Conservation (phyloP, 2,888 invertebrate species). For the Oasisia sp. region DNA sequence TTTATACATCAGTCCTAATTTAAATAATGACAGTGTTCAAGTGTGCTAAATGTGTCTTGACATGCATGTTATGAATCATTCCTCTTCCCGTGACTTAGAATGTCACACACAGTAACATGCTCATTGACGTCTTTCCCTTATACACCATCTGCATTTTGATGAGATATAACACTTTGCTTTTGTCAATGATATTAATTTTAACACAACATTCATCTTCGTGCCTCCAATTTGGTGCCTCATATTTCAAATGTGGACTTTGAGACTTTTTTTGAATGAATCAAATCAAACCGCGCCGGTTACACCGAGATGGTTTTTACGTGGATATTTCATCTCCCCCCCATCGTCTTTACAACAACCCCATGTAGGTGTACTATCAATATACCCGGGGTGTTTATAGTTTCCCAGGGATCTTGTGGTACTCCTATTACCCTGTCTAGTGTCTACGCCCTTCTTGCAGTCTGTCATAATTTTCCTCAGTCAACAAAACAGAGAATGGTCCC, state of each 20-base stretch:
- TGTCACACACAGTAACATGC: neutral
- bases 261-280: neutral
- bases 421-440: slow-evolving; percentile 3
- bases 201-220: too few species aligned
- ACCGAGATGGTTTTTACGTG: neutral
- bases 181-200: neutral
- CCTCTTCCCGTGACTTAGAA: neutral
- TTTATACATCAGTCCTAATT: neutral
- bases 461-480: neutral
- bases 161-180: neutral
- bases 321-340: neutral
- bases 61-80: neutral
- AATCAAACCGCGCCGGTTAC: neutral
- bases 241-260: neutral
- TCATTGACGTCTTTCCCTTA: neutral
- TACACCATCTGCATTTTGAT: neutral
- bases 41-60: neutral
- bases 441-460: neutral
- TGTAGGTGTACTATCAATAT: neutral
- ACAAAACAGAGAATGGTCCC: neutral
- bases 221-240: neutral
- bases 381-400: neutral
- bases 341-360: neutral
- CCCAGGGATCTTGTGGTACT: neutral
- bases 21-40: neutral